Conservation (phyloP, 2,888 invertebrate species). For the Cephus pygmeus region DNA sequence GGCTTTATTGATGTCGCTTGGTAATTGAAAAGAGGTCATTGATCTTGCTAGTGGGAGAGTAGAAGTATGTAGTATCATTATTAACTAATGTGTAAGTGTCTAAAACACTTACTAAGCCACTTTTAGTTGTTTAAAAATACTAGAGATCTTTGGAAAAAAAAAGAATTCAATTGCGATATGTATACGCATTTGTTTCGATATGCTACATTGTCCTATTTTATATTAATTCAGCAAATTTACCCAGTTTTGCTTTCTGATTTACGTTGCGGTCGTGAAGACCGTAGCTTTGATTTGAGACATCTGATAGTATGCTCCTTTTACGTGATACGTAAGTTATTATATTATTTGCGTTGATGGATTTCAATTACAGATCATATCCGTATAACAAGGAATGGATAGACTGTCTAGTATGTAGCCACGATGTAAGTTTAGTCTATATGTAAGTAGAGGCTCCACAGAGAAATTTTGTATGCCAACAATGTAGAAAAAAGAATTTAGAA, state of each 20-base stretch:
- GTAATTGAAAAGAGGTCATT: neutral
- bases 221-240: no score
- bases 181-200: neutral
- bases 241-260: neutral
- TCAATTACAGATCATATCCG: neutral
- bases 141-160: no score
- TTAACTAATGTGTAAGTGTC: neutral
- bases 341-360: neutral
- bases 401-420: neutral
- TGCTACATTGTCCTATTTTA: neutral
- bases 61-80: neutral
- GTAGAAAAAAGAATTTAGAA: neutral
- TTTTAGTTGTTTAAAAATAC: no score
- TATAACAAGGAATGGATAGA: neutral
- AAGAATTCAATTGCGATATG: neutral
- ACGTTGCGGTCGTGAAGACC: neutral
- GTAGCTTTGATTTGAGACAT: neutral
- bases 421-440: neutral
- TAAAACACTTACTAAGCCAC: no score
- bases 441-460: neutral
- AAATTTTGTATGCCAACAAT: neutral
- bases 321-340: neutral
- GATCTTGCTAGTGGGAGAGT: neutral
- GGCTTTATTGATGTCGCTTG: neutral
- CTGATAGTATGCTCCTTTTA: neutral